Conservation (phyloP, 92 coral and sea anemone genomes). For the Umimayanthus chanpuru region DNA sequence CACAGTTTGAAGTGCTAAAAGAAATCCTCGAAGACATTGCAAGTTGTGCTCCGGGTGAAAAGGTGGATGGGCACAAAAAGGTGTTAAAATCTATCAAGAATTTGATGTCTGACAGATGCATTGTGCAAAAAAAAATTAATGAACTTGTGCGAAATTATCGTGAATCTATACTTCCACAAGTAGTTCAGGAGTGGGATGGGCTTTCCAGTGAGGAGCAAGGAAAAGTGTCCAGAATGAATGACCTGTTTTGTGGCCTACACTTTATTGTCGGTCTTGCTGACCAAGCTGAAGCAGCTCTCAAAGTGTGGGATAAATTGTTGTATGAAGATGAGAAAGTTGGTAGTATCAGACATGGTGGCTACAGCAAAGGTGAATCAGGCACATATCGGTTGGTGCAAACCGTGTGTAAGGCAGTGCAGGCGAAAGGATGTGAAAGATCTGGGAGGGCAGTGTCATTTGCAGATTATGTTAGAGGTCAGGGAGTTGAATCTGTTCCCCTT, state of each 20-base stretch:
- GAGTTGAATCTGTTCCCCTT: background rate
- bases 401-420: slow-evolving; percentile 33
- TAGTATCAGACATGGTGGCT: slow-evolving; percentile 13
- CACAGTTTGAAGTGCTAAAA: slow-evolving; percentile 34
- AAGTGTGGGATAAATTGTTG: slow-evolving; percentile 30
- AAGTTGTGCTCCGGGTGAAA: slow-evolving; percentile 8
- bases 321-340: slow-evolving; percentile 40
- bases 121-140: background rate
- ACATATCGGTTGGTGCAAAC: slow-evolving; percentile 14
- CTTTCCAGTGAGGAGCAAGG: background rate
- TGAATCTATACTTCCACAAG: background rate
- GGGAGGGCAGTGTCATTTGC: slow-evolving; percentile 24
- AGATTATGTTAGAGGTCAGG: background rate
- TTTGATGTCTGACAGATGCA: slow-evolving; percentile 15
- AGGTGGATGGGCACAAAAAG: background rate
- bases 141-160: slow-evolving; percentile 2
- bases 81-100: slow-evolving; percentile 20
- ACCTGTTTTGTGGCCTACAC: slow-evolving; percentile 51
- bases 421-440: slow-evolving; percentile 4
- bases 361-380: slow-evolving; percentile 43
- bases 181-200: background rate
- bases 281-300: slow-evolving; percentile 40
- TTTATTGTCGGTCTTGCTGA: slow-evolving; percentile 44
- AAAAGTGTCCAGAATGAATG: background rate
- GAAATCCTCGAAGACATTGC: slow-evolving; percentile 14